These are phyloP conservation scores for Callochromis pleurospilus DNA, from an alignment of 2,113 vertebrate species.

Conservation along the genomic window DNA sequence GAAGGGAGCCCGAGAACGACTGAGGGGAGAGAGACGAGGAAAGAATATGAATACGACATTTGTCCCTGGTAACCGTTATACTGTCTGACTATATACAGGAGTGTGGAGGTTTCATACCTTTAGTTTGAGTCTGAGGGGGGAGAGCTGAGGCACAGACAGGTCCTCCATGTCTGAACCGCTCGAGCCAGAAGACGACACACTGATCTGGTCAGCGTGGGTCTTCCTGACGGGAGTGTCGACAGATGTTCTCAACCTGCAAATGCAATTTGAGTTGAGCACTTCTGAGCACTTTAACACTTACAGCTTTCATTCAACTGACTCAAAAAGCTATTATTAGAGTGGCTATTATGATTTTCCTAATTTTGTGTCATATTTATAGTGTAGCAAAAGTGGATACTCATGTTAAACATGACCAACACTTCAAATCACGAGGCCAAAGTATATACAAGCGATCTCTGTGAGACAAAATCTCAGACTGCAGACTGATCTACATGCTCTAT, in stretches of 20 bases:
- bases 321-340: rapidly evolving
- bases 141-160: slow-evolving; percentile 37
- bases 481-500: background rate
- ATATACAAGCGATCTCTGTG: background rate
- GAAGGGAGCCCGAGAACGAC: slow-evolving; percentile 62
- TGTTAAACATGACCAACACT: background rate
- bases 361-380: background rate
- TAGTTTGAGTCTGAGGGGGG: slow-evolving; percentile 47
- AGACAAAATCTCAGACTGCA: background rate
- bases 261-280: background rate
- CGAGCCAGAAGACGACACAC: slow-evolving; percentile 72
- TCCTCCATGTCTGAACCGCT: slow-evolving; percentile 74
- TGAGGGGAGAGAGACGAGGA: background rate
- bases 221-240: slow-evolving; percentile 54
- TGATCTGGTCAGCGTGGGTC: slow-evolving; percentile 67
- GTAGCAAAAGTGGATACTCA: background rate
- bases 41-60: background rate
- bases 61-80: rapidly evolving
- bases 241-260: slow-evolving; percentile 57
- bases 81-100: background rate
- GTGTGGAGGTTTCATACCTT: slow-evolving; percentile 32
- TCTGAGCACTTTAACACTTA: background rate
- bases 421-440: background rate
- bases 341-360: background rate
- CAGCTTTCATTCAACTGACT: background rate